These are phyloP conservation scores for Vidua macroura DNA, from an alignment of 2,113 vertebrate genomes.

Conservation along the genomic window DNA sequence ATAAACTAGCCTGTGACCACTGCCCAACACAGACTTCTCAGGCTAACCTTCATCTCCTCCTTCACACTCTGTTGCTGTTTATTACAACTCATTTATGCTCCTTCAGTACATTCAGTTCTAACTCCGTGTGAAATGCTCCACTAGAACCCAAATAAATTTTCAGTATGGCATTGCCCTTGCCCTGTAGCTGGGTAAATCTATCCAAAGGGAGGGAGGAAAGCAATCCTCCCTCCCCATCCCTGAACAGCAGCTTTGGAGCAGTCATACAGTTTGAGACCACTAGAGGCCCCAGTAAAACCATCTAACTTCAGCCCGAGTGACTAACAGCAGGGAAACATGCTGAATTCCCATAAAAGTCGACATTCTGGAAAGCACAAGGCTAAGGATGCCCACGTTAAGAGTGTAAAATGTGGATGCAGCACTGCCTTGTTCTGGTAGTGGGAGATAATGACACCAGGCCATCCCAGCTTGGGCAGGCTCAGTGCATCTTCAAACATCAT, in stretches of 20 bases:
- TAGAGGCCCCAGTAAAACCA: constrained; percentile 64
- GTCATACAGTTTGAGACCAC: neutral
- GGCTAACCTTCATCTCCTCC: constrained; percentile 27
- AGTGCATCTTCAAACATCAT: neutral
- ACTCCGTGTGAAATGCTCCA: neutral
- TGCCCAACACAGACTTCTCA: neutral
- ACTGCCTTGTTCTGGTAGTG: neutral
- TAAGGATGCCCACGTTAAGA: neutral
- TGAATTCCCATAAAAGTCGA: neutral
- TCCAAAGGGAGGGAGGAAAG: neutral
- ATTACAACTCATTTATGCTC: neutral
- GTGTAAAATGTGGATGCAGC: neutral
- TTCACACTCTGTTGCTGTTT: constrained; percentile 6
- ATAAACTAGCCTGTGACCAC: neutral
- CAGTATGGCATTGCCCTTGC: neutral
- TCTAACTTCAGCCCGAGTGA: neutral
- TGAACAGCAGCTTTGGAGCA: neutral
- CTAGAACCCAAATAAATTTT: neutral
- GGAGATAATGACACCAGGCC: neutral
- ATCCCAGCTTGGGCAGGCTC: neutral
- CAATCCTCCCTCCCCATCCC: neutral
- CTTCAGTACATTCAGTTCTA: neutral
- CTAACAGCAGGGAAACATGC: neutral
- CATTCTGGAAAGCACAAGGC: neutral
- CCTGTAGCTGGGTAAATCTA: neutral